These are phyloP conservation scores for Cepaea nemoralis DNA, from an alignment of 1,140 invertebrate species.

Conservation along the genomic window DNA sequence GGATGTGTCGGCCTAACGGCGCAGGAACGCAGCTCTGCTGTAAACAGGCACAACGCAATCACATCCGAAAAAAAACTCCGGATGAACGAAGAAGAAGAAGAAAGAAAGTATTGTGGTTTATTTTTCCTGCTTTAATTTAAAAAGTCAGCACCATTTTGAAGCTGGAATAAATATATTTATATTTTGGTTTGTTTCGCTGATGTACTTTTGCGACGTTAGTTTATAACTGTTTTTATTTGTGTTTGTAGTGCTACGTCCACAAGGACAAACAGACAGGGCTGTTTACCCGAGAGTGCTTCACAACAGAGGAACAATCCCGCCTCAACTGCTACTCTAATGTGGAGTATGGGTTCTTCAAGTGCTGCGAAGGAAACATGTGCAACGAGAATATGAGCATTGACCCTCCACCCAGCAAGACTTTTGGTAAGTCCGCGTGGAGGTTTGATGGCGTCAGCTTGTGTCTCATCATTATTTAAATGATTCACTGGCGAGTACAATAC, in stretches of 20 bases:
- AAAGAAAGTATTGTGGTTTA: too few relatives aligned
- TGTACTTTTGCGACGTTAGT: too few relatives aligned
- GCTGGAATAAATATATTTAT: not conserved
- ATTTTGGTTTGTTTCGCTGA: not conserved
- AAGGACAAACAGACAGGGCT: not conserved
- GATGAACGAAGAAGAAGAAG: too few relatives aligned
- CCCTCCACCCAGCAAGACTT: not conserved
- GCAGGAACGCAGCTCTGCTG: too few relatives aligned
- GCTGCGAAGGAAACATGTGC: constrained; percentile 42
- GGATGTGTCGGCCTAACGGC: too few relatives aligned
- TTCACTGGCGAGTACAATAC: too few relatives aligned
- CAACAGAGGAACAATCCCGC: constrained; percentile 23
- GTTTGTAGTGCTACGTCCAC: constrained; percentile 19
- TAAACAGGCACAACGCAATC: too few relatives aligned
- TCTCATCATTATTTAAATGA: too few relatives aligned
- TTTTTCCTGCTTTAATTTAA: too few relatives aligned
- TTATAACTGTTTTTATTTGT: not conserved
- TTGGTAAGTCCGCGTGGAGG: not conserved
- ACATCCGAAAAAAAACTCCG: too few relatives aligned
- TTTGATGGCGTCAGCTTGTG: too few relatives aligned
- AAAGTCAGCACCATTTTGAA: not conserved
- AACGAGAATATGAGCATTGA: constrained; percentile 33
- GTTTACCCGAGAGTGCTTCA: constrained; percentile 32
- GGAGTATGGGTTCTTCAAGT: constrained; percentile 35
- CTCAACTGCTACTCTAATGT: constrained; percentile 41